Evolutionary conservation across 2,113 vertebrate species (phyloP), one percentile per base, ranked within the genome.

Genomic region (Xyrauchen texanus): DNA sequence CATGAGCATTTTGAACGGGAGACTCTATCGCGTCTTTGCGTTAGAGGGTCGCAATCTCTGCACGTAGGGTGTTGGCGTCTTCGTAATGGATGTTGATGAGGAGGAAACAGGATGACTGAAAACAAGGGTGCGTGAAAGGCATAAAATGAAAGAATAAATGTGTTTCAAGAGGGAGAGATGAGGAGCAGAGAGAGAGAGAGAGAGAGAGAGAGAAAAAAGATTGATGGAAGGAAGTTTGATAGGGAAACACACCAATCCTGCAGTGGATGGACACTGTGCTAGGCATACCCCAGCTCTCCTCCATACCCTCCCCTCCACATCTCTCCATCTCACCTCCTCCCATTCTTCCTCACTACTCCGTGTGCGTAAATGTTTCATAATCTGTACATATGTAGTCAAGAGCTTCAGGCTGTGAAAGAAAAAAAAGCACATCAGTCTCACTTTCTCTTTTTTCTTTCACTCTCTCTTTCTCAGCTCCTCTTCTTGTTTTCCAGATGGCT

Each of bases 1-100:
- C n/a, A n/a, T n/a, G n/a, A n/a, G n/a, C n/a, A n/a, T n/a, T n/a
- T n/a, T n/a, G n/a, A n/a, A n/a, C n/a, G n/a, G n/a, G n/a, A n/a
- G n/a, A n/a, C n/a, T n/a, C n/a, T n/a, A n/a, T n/a, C n/a, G n/a
- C n/a, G n/a, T n/a, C n/a, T n/a, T n/a, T n/a, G n/a, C n/a, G n/a
- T n/a, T n/a, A n/a, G n/a, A n/a, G n/a, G n/a, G n/a, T n/a, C n/a
- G n/a, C 90, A 90, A 92, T 89, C 82, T 81, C 62, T 34, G 11
- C 47, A 49, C 68, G 68, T 83, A 61, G 68, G 85, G 64, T 51
- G 67, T 76, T 86, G 58, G 77, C 42, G 87, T 91, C 91, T 87
- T 92, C 90, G 91, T 77, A 46, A 7, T 66, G 51, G 88, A 91
- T 90, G 89, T 92, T 92, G 89, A 82, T 76, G 63, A 81, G 81